Percentiles rank a stretch among this genome's conserved stretches.
These are phyloP conservation scores for Ciconia nigra DNA, from an alignment of 2,797 vertebrate species.

Conservation along the genomic window DNA sequence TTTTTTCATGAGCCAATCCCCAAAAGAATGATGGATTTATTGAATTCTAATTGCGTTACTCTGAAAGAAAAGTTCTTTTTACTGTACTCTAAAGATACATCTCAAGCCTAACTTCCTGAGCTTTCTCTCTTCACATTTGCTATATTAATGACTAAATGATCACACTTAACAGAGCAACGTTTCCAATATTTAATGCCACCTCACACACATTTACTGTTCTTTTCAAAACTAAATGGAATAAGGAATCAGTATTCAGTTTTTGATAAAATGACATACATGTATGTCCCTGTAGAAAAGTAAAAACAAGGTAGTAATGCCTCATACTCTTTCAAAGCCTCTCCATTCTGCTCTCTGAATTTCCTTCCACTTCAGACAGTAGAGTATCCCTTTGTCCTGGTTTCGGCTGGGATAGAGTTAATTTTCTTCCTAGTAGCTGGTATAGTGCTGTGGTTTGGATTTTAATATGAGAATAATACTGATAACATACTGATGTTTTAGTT, in stretches of 20 bases:
- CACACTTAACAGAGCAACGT: neutral
- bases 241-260: neutral
- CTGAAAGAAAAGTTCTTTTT: neutral
- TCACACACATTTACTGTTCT: neutral
- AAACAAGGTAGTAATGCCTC: neutral
- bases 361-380: neutral
- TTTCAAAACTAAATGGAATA: neutral
- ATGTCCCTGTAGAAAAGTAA: neutral
- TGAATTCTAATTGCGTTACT: neutral
- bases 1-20: neutral
- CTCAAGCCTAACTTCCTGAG: neutral
- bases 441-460: no score
- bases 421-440: no score
- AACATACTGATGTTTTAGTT: no score
- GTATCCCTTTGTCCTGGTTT: neutral
- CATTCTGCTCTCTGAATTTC: neutral
- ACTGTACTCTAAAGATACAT: neutral
- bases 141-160: neutral
- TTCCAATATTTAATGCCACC: neutral
- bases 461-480: no score
- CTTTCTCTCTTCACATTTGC: neutral
- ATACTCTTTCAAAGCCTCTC: neutral
- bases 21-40: neutral
- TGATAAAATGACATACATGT: neutral
- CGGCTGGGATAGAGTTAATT: no score